These are phyloP conservation scores for Drosophila histrio DNA, from an alignment of 2,888 invertebrate genomes.

Conservation along the genomic window DNA sequence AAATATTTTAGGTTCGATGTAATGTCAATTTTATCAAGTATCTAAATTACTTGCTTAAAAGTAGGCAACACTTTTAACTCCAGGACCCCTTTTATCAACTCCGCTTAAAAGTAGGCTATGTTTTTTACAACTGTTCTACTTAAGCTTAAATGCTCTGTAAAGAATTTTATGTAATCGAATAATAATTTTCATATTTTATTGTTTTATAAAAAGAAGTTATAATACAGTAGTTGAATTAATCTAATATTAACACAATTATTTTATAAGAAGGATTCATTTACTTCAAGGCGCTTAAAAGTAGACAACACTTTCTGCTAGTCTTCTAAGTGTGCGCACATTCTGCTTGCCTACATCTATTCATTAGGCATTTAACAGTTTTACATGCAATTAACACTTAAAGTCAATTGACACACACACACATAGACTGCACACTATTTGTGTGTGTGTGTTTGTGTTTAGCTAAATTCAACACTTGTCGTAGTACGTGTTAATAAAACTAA, in stretches of 20 bases:
- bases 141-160: no score
- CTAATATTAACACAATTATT: no score
- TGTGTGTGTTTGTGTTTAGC: slow-evolving; percentile 42
- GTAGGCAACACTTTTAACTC: slow-evolving; percentile 48
- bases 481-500: slow-evolving; percentile 82
- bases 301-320: slow-evolving; percentile 52
- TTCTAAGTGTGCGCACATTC: slow-evolving; percentile 16
- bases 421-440: slow-evolving; percentile 10
- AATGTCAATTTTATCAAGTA: no score
- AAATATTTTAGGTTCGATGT: no score
- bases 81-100: background rate
- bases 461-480: slow-evolving; percentile 60
- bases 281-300: slow-evolving; percentile 42
- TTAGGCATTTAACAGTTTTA: slow-evolving; percentile 56
- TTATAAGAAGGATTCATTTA: no score
- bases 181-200: no score
- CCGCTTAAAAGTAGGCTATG: slow-evolving; percentile 55
- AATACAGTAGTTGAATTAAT: no score
- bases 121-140: slow-evolving; percentile 31
- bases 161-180: no score
- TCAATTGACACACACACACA: slow-evolving; percentile 36
- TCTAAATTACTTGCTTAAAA: no score
- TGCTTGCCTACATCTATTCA: slow-evolving; percentile 12
- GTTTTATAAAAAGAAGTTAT: no score
- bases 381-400: slow-evolving; percentile 73